Percentiles rank a stretch among this genome's conserved stretches.
phyloP scores from a whole-genome alignment of 2,113 vertebrate species.

The Percopsis transmontana region DNA sequence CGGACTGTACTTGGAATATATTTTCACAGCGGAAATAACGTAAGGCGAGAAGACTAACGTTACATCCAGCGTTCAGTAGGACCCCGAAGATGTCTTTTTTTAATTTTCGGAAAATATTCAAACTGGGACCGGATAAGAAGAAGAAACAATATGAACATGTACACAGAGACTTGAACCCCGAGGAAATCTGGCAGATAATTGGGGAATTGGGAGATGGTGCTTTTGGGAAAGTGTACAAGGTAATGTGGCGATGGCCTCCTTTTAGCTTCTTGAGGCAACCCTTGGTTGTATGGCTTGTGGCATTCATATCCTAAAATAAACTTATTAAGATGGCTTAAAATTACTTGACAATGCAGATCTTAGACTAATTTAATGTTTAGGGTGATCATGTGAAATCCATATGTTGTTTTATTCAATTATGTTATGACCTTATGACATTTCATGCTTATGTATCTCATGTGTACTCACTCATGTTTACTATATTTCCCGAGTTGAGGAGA shows the following conservation, averaged over 20 bases:
- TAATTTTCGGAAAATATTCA: constrained; percentile 99
- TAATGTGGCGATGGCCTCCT: constrained; percentile 62
- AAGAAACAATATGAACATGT: constrained; percentile 99
- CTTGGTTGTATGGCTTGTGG: constrained; percentile 1
- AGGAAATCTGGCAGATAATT: constrained; percentile 96
- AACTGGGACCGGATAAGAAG: constrained; percentile 93
- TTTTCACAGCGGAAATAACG: constrained; percentile 59
- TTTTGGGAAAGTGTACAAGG: constrained; percentile 99
- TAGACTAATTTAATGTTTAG: too few species aligned
- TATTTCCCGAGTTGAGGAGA: too few species aligned
- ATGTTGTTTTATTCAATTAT: too few species aligned
- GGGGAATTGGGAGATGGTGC: constrained; percentile 97
- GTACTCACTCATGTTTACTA: too few species aligned
- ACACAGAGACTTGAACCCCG: constrained; percentile 93
- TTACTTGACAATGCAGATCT: too few species aligned
- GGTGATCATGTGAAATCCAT: too few species aligned
- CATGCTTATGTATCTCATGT: too few species aligned
- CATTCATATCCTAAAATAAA: not conserved
- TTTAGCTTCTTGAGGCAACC: constrained; percentile 11
- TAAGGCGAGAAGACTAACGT: constrained; percentile 15
- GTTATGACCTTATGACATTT: too few species aligned
- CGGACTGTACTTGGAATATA: constrained; percentile 34
- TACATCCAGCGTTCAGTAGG: constrained; percentile 14
- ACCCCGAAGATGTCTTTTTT: constrained; percentile 92
- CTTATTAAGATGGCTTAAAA: not conserved